These are phyloP conservation scores for Andrena dorsata DNA, from an alignment of 2,888 invertebrate genomes.

Conservation along the genomic window DNA sequence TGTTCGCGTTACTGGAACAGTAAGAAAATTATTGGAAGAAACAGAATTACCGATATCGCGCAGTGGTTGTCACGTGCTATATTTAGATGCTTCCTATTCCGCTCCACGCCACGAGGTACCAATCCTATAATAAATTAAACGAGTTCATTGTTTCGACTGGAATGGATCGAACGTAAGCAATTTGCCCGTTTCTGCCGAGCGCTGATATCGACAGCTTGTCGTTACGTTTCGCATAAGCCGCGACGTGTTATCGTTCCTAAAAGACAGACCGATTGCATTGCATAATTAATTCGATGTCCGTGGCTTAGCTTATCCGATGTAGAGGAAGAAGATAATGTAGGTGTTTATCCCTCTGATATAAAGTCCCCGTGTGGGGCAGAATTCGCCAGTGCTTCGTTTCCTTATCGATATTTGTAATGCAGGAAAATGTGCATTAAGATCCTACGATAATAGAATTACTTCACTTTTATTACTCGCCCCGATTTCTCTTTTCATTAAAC, in stretches of 20 bases:
- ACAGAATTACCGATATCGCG: not conserved
- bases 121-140: not conserved
- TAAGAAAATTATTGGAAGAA: not conserved
- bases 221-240: not conserved
- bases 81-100: not conserved
- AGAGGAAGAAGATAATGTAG: not conserved
- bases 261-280: slow-evolving; percentile 4
- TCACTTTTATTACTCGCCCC: no score
- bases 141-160: slow-evolving; percentile 8
- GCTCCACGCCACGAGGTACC: not conserved
- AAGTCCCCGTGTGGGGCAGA: not conserved
- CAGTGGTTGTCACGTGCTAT: not conserved
- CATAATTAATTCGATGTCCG: slow-evolving; percentile 30
- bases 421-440: no score
- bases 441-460: no score
- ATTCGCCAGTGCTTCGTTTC: no score
- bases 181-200: slow-evolving; percentile 1
- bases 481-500: not conserved
- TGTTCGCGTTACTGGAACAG: no score
- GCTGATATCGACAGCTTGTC: not conserved
- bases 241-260: not conserved
- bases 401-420: no score
- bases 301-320: slow-evolving; percentile 17
- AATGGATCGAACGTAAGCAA: slow-evolving; percentile 7
- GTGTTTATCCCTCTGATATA: slow-evolving; percentile 1